Conservation (phyloP, 2,113 vertebrate species). For the Datnioides undecimradiatus region DNA sequence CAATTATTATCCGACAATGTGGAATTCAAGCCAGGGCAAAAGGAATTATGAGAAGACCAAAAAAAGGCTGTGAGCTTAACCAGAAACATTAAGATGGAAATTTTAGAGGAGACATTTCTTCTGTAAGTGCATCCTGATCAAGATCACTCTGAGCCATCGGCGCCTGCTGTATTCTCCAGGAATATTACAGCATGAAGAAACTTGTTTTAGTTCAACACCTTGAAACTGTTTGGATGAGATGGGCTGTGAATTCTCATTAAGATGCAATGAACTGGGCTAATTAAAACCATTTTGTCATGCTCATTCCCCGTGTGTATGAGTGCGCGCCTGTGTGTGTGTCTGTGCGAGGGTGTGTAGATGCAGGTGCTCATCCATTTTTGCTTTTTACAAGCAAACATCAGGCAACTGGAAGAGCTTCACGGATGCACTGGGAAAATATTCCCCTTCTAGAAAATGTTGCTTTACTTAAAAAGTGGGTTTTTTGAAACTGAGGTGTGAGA, state of each 20-base stretch:
- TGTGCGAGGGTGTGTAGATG: too few relatives aligned
- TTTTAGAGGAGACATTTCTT: neutral
- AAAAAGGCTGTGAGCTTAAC: neutral
- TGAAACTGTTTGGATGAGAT: neutral
- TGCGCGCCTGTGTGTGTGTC: too few relatives aligned
- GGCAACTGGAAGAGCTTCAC: neutral
- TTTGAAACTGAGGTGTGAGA: neutral
- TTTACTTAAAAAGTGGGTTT: neutral
- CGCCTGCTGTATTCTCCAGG: constrained; percentile 1
- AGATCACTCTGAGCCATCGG: neutral
- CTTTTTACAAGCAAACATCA: neutral
- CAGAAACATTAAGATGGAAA: neutral
- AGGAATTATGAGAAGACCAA: neutral
- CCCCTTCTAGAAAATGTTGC: neutral
- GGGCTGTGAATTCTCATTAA: constrained; percentile 6
- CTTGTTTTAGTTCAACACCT: neutral
- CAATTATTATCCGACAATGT: neutral
- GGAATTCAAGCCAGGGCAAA: neutral
- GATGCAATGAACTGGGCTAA: constrained; percentile 3
- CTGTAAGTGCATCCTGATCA: neutral
- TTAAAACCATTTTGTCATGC: neutral
- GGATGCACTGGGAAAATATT: neutral
- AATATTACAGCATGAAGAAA: constrained; percentile 15
- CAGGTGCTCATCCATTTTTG: neutral
- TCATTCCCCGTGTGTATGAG: too few relatives aligned